phyloP scores from a whole-genome alignment of 2,888 invertebrate genomes.

The Temnothorax ravouxi region DNA sequence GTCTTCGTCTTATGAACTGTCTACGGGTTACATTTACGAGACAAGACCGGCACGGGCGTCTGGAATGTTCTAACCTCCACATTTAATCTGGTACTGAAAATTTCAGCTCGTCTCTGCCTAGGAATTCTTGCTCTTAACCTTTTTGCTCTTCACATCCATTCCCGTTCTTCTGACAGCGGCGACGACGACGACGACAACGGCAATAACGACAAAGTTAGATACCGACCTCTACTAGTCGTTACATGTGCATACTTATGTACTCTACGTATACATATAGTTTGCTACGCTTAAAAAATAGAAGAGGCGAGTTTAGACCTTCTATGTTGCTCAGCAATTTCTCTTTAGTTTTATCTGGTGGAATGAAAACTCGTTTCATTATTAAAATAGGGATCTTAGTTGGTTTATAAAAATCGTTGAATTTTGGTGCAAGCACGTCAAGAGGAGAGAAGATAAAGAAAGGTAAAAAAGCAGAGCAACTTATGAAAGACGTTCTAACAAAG shows the following conservation, averaged over 20 bases:
- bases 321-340: slow-evolving; percentile 5
- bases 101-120: slow-evolving; percentile 44
- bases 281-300: slow-evolving; percentile 39
- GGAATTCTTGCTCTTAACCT: slow-evolving; percentile 44
- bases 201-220: slow-evolving; percentile 45
- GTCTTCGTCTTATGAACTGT: slow-evolving; percentile 27
- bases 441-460: slow-evolving; percentile 18
- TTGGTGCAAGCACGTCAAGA: slow-evolving; percentile 8
- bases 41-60: slow-evolving; percentile 25
- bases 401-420: not conserved
- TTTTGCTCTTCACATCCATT: slow-evolving; percentile 36
- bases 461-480: slow-evolving; percentile 45
- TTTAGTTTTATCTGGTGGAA: slow-evolving; percentile 7
- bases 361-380: slow-evolving; percentile 15
- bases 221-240: slow-evolving; percentile 31
- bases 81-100: slow-evolving; percentile 57
- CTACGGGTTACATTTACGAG: slow-evolving; percentile 39
- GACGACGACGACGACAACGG: slow-evolving; percentile 32
- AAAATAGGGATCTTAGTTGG: not conserved
- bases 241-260: slow-evolving; percentile 31
- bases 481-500: slow-evolving; percentile 68
- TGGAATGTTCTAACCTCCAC: slow-evolving; percentile 46
- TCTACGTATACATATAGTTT: slow-evolving; percentile 8
- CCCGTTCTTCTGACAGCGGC: slow-evolving; percentile 13
- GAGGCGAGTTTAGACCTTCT: slow-evolving; percentile 12